A percentile compares a stretch with the other conserved stretches of the same genome.
Conservation (phyloP, 1,140 invertebrate genomes). For the Dinoponera quadriceps region DNA sequence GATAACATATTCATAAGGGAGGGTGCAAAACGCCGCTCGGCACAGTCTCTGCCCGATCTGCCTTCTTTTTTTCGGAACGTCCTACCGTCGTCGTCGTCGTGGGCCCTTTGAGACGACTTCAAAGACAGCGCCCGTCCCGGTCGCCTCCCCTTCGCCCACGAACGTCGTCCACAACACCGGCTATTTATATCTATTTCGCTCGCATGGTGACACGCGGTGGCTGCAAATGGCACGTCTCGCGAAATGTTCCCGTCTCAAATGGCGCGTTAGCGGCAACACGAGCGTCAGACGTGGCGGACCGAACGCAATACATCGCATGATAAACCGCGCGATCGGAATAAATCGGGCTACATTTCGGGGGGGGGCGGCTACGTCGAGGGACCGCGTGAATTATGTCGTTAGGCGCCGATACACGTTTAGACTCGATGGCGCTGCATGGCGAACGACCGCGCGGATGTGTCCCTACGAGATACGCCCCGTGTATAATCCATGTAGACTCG, state of each 20-base stretch:
- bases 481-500: constrained; percentile 37
- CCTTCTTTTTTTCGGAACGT: background rate
- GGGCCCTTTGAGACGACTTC: constrained; percentile 41
- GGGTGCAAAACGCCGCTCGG: constrained; percentile 32
- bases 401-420: constrained; percentile 51
- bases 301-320: constrained; percentile 54
- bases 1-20: constrained; percentile 71
- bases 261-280: constrained; percentile 54
- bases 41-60: no score
- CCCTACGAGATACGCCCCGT: background rate
- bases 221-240: constrained; percentile 48
- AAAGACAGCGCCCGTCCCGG: constrained; percentile 34
- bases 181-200: constrained; percentile 67
- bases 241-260: constrained; percentile 41
- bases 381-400: constrained; percentile 52
- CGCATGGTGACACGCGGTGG: constrained; percentile 31
- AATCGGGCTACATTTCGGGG: constrained; percentile 48
- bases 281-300: constrained; percentile 25
- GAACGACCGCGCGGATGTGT: constrained; percentile 30
- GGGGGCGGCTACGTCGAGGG: constrained; percentile 12
- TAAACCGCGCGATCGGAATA: constrained; percentile 59
- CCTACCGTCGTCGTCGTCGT: background rate
- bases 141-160: background rate
- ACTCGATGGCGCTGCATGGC: constrained; percentile 34
- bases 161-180: no score